Percentiles rank a stretch among this genome's conserved stretches.
Evolutionary conservation across 2,888 invertebrate species (phyloP).

Genomic region (Leuctra nigra): DNA sequence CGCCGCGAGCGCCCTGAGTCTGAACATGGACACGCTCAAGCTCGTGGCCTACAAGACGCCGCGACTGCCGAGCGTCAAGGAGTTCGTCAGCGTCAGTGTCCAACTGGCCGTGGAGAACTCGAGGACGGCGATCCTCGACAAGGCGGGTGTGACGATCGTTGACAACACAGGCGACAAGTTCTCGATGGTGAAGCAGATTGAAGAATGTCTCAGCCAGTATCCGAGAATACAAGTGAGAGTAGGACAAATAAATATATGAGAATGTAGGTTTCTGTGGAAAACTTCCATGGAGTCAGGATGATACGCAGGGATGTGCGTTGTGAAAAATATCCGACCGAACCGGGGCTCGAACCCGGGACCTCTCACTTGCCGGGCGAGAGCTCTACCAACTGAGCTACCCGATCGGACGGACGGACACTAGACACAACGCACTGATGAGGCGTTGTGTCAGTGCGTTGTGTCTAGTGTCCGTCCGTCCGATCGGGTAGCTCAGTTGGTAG

Average conservation of each 20-base stretch:
- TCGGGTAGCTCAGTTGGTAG: too few species aligned
- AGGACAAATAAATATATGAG: background rate
- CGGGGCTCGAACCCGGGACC: too few species aligned
- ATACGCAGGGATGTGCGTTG: too few species aligned
- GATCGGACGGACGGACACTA: too few species aligned
- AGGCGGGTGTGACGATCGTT: background rate
- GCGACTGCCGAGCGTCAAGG: conserved; percentile 1
- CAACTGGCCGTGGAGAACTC: conserved; percentile 5
- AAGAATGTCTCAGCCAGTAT: conserved; percentile 3
- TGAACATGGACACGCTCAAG: background rate
- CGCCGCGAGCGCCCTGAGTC: background rate
- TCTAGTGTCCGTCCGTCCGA: too few species aligned
- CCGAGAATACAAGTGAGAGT: background rate
- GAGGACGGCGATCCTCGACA: background rate
- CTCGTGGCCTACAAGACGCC: conserved; percentile 4
- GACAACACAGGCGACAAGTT: background rate
- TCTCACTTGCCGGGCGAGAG: too few species aligned
- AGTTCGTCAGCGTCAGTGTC: background rate
- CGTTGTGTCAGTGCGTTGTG: too few species aligned
- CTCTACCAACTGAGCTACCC: too few species aligned
- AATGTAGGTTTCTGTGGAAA: too few species aligned
- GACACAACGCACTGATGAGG: too few species aligned
- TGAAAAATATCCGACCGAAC: too few species aligned
- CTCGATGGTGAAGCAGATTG: background rate
- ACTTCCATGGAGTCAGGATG: too few species aligned